Conservation (phyloP, 2,113 vertebrate genomes). For the Paracanthobrama guichenoti region DNA sequence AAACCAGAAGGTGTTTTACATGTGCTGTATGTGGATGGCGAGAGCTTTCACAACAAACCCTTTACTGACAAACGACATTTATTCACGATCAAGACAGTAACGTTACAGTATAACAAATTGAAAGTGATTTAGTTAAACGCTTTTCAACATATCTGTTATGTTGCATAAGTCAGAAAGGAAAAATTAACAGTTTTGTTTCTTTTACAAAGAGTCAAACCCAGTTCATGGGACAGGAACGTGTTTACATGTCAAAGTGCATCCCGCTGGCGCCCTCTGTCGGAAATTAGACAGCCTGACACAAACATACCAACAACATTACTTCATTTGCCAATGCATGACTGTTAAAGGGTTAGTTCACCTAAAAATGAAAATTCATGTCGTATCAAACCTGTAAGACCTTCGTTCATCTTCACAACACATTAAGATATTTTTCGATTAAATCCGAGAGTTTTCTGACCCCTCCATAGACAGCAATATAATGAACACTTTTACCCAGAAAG, state of each 20-base stretch:
- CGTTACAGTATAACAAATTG: not conserved
- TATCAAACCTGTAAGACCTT: too few species aligned
- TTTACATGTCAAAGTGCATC: constrained; percentile 18
- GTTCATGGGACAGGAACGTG: not conserved
- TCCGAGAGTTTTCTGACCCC: too few species aligned
- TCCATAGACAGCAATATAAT: too few species aligned
- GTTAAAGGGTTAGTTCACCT: too few species aligned
- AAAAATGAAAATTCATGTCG: too few species aligned
- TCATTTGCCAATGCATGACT: not conserved
- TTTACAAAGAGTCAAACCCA: not conserved
- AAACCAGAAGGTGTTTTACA: not conserved
- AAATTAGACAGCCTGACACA: not conserved
- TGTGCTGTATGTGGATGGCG: not conserved
- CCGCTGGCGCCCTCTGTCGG: constrained; percentile 16
- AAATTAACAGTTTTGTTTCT: not conserved
- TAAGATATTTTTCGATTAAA: too few species aligned
- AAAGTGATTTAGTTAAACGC: not conserved
- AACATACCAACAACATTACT: not conserved
- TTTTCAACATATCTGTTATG: not conserved
- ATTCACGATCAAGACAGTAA: not conserved
- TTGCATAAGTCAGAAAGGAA: not conserved
- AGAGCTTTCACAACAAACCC: not conserved
- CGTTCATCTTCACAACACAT: too few species aligned
- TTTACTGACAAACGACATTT: not conserved
- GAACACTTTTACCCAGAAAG: too few species aligned